These are phyloP conservation scores for Tachystola acroxantha DNA, from an alignment of 2,888 invertebrate genomes.

Conservation along the genomic window DNA sequence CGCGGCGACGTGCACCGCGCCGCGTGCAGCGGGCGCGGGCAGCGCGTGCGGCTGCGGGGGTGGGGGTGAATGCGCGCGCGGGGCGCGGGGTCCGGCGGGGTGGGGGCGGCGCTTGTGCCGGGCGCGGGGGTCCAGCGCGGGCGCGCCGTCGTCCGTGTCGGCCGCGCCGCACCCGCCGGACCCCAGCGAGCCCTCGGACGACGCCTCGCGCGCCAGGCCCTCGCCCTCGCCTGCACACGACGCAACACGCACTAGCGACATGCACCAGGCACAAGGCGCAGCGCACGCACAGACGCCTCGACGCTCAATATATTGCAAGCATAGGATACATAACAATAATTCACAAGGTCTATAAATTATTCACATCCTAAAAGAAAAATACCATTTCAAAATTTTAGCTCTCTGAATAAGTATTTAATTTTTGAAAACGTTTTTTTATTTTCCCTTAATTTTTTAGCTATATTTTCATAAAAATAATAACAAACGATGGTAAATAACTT, in stretches of 20 bases:
- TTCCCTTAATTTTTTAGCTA: too few species aligned
- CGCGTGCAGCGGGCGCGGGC: background rate
- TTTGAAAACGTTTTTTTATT: too few species aligned
- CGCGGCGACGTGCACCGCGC: constrained; percentile 89
- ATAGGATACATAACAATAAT: too few species aligned
- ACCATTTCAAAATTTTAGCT: too few species aligned
- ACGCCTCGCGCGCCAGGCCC: constrained; percentile 61
- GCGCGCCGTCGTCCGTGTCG: constrained; percentile 63
- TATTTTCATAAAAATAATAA: too few species aligned
- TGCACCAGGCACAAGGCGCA: background rate
- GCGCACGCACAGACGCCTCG: background rate
- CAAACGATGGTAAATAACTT: too few species aligned
- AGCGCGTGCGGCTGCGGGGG: constrained; percentile 20
- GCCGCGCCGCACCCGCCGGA: constrained; percentile 87
- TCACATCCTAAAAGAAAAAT: too few species aligned
- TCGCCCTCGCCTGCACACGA: constrained; percentile 33
- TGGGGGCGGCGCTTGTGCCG: constrained; percentile 55
- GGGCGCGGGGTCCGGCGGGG: constrained; percentile 23
- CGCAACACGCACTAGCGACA: constrained; percentile 15
- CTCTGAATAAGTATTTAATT: too few species aligned
- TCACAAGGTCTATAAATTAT: too few species aligned
- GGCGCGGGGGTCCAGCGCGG: constrained; percentile 27
- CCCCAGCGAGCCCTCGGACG: constrained; percentile 84
- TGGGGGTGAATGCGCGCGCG: constrained; percentile 13
- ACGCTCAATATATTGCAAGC: too few species aligned